Evolutionary conservation across 2,888 invertebrate genomes (phyloP).

Genomic region (Microctonus hyperodae): DNA sequence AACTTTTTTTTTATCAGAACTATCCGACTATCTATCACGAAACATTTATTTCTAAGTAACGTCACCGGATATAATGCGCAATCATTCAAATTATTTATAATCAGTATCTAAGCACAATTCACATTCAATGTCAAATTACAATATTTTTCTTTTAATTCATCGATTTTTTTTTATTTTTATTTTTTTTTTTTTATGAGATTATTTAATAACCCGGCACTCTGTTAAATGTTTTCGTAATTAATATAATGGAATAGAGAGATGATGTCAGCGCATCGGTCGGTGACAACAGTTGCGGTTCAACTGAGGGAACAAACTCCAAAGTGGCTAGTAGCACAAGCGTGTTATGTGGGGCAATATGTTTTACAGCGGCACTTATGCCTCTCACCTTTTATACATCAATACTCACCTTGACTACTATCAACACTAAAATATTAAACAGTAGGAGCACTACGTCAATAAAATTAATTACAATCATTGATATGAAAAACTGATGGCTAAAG

Average conservation of each 20-base stretch:
- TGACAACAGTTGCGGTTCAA: slow-evolving; percentile 50
- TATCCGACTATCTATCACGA: not conserved
- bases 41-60: not conserved
- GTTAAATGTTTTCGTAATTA: not conserved
- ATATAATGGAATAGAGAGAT: not conserved
- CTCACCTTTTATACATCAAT: slow-evolving; percentile 22
- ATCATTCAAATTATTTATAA: not conserved
- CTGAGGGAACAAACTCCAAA: slow-evolving; percentile 52
- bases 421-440: not conserved
- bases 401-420: slow-evolving; percentile 24
- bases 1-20: not conserved
- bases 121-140: not conserved
- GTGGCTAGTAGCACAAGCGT: slow-evolving; percentile 37
- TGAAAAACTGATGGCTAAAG: not conserved
- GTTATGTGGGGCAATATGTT: slow-evolving; percentile 31
- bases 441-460: not conserved
- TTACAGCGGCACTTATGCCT: slow-evolving; percentile 18
- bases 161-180: too few species aligned
- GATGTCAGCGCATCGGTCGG: slow-evolving; percentile 43
- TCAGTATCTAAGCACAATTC: not conserved
- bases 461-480: not conserved
- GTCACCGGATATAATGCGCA: not conserved
- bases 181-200: too few species aligned
- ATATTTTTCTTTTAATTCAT: not conserved
- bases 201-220: not conserved